Evolutionary conservation across 2,888 invertebrate genomes (phyloP), one percentile per base, ranked within the genome.

Genomic region (Cerastoderma edule): DNA sequence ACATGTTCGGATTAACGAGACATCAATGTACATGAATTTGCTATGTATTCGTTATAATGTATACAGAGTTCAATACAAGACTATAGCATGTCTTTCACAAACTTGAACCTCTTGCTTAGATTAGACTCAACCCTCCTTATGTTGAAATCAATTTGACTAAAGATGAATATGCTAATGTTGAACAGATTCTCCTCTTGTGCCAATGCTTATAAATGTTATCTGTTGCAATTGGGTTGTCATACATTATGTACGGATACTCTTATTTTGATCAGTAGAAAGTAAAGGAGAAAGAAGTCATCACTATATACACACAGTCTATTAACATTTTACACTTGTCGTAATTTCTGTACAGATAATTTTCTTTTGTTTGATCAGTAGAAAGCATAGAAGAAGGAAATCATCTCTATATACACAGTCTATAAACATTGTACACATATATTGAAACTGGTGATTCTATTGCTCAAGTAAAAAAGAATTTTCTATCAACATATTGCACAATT

Each of bases 201-300:
- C n/a, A 32, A 32, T 28, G 56, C 32, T 56, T 56, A 32, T 33
- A 13, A 50, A 50, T n/a, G n/a, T 50, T 22, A n/a, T 50, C 50
- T 13, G 10, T 22, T 50, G 50, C 8, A 50, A n/a, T n/a, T 50
- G 50, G 50, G n/a, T 13, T 50, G 6, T 13, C 13, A 50, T n/a
- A 50, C n/a, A 50, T 50, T 50, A 22, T 50, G 6, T 5, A 22
- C 13, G 6, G 22, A 50, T 16, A 5, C 13, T 6, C 8, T 13
- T 5, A n/a, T 50, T 8, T 50, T 13, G 8, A 8, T 16, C 22
- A n/a, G 6, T 50, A 48, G n/a, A 57, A 57, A 57, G 33, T 33
- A 32, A 33, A n/a, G 57, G 32, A 33, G 33, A n/a, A 57, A 57
- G 2, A 10, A 32, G 33, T 33, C 32, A 53, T 53, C 53, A 53